Evolutionary conservation across 2,888 invertebrate species (phyloP), one percentile per base, ranked within the genome.

Genomic region (Tipula lateralis): DNA sequence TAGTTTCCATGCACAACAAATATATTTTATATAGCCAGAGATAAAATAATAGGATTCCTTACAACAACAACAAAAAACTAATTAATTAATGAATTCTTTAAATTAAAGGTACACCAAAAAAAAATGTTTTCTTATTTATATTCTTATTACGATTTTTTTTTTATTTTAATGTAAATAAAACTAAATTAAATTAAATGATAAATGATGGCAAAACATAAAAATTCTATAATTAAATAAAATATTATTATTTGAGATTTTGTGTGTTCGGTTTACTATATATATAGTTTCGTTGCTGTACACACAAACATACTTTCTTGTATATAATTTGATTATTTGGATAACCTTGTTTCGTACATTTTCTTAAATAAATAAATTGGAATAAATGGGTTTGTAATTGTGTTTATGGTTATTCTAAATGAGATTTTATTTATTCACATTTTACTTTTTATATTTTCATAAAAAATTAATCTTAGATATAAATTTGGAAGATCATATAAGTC

Each of bases 121-220:
- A 7, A 66, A 24, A 50, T 66, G n/a, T n/a, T 44, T 44, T 44
- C 66, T 66, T 66, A 66, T 66, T 66, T 66, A 66, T 19, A 66
- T 24, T 66, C 66, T 66, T 66, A 66, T 66, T 66, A 66, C 24
- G 24, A 66, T 9, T 66, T 24, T 9, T 66, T 24, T 66, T 66
- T 66, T 39, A 9, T 66, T 66, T 66, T 66, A 66, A 66, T 66
- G 66, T 66, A 66, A 66, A 66, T 66, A 66, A 66, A 66, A 66
- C 24, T 66, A 66, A 66, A 66, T 66, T 66, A 66, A 66, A 66
- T 66, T 66, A 66, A 66, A 66, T 66, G 66, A 66, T 66, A 66
- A 66, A 66, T 66, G 66, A 66, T 66, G 66, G 66, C 24, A 66
- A 24, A 24, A 66, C 66, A 66, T 66, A 66, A 24, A 66, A 66